Conservation (phyloP, 2,113 vertebrate genomes). For the Notothenia rossii region DNA sequence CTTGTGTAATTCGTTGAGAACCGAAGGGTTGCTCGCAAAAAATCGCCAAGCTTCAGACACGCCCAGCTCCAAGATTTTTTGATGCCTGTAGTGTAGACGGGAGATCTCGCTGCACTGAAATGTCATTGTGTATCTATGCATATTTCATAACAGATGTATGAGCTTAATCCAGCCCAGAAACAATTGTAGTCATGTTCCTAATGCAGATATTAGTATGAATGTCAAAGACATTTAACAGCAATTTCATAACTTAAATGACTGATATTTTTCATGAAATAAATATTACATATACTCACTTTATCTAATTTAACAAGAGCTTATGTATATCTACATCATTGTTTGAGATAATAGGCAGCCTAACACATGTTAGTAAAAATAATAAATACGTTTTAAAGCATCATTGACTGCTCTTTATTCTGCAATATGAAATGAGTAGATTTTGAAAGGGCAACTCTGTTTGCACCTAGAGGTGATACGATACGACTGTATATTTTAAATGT, state of each 20-base stretch:
- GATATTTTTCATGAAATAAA: neutral
- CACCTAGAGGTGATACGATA: too few relatives aligned
- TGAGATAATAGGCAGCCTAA: neutral
- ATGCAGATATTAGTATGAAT: neutral
- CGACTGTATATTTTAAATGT: neutral
- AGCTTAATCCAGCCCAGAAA: neutral
- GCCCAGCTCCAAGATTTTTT: too few relatives aligned
- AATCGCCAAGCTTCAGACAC: too few relatives aligned
- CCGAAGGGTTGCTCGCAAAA: too few relatives aligned
- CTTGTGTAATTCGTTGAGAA: too few relatives aligned
- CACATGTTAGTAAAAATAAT: too few relatives aligned
- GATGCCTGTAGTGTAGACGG: too few relatives aligned
- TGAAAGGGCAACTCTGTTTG: too few relatives aligned
- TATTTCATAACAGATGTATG: neutral
- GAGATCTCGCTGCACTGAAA: neutral
- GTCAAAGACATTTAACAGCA: constrained; percentile 9
- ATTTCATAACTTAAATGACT: constrained; percentile 1
- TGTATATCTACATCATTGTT: neutral
- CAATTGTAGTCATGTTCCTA: too few relatives aligned
- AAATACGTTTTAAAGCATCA: too few relatives aligned
- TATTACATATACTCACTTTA: neutral
- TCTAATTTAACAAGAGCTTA: neutral
- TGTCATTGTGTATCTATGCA: neutral
- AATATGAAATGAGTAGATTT: too few relatives aligned
- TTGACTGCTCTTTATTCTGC: too few relatives aligned